phyloP scores from a whole-genome alignment of 2,797 vertebrate genomes.

The Anolis apletophallus region DNA sequence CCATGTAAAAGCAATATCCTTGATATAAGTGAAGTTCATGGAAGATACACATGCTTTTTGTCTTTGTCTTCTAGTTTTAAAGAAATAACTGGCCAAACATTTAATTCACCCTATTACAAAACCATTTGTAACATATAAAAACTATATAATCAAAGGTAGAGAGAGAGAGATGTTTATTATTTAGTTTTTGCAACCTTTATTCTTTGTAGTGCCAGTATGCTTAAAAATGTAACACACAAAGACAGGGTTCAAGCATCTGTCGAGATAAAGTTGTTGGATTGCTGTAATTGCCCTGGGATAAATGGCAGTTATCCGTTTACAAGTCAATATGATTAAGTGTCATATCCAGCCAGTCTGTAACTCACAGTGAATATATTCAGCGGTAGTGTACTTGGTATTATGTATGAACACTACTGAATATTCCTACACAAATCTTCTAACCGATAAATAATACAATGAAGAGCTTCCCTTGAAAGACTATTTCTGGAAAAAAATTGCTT shows the following conservation, averaged over 20 bases:
- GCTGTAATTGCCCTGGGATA: not conserved
- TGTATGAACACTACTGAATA: not conserved
- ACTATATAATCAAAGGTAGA: not conserved
- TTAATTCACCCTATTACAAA: not conserved
- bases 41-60: not conserved
- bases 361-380: constrained; percentile 10
- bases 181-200: not conserved
- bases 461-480: not conserved
- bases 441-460: not conserved
- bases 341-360: not conserved
- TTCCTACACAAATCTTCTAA: constrained; percentile 5
- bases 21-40: not conserved
- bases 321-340: constrained; percentile 3
- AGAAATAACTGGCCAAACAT: not conserved
- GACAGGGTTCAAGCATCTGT: not conserved
- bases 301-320: constrained; percentile 5
- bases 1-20: not conserved
- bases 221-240: not conserved
- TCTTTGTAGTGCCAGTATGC: not conserved
- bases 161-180: not conserved
- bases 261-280: not conserved
- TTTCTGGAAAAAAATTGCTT: not conserved
- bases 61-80: not conserved
- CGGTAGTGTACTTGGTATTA: not conserved
- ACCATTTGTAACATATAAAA: not conserved